Conservation (phyloP, 2,888 invertebrate genomes). For the Galerucella pusilla region DNA sequence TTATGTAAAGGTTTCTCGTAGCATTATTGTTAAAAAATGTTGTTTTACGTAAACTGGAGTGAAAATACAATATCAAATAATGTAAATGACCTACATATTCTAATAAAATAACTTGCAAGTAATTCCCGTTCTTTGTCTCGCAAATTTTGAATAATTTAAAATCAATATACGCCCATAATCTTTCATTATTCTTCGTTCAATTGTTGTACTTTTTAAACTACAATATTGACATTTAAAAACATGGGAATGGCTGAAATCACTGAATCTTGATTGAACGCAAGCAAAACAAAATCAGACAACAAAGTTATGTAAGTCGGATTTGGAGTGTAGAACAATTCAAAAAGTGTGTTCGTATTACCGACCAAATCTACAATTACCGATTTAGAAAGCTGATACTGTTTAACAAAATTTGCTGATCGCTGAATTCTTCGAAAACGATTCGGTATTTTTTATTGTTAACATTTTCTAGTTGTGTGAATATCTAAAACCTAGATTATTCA, state of each 20-base stretch:
- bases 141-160: conserved; percentile 12
- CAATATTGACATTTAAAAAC: conserved; percentile 29
- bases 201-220: conserved; percentile 22
- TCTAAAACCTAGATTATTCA: not conserved
- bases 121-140: conserved; percentile 5
- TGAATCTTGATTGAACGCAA: conserved; percentile 15
- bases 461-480: not conserved
- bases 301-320: conserved; percentile 25
- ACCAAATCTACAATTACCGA: conserved; percentile 9
- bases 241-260: conserved; percentile 25
- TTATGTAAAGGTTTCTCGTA: not conserved
- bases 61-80: not conserved
- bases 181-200: conserved; percentile 15
- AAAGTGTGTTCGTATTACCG: conserved; percentile 19
- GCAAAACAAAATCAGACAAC: conserved; percentile 24
- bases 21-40: not conserved
- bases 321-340: conserved; percentile 25
- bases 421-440: not conserved
- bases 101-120: conserved; percentile 1
- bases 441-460: not conserved
- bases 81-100: conserved; percentile 7
- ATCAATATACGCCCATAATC: conserved; percentile 19
- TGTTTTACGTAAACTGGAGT: conserved; percentile 1
- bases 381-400: conserved; percentile 6
- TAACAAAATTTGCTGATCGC: conserved; percentile 8